These are phyloP conservation scores for Typhlichthys subterraneus DNA, from an alignment of 2,797 vertebrate genomes.

Conservation along the genomic window DNA sequence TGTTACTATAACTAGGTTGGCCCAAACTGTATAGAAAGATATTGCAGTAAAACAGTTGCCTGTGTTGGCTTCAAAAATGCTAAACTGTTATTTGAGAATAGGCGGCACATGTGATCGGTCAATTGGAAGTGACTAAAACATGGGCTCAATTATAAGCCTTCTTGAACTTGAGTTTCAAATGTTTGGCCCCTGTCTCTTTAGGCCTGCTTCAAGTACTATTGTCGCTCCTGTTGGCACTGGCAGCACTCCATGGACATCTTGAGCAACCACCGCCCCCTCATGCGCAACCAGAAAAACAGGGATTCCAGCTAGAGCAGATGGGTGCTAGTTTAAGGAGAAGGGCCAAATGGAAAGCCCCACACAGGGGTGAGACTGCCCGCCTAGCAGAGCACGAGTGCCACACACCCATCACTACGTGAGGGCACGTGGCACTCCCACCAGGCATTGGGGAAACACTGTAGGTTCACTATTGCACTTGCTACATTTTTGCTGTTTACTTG, in stretches of 20 bases:
- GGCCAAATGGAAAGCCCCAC: conserved; percentile 52
- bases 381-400: conserved; percentile 76
- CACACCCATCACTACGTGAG: conserved; percentile 60
- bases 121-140: no score
- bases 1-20: no score
- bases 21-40: no score
- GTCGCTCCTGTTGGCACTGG: conserved; percentile 98
- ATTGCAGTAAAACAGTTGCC: no score
- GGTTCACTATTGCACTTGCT: conserved; percentile 99
- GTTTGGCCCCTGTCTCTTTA: conserved; percentile 38
- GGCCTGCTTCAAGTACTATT: conserved; percentile 99
- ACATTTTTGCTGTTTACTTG: conserved; percentile 89
- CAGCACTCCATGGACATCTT: conserved; percentile 96
- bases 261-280: conserved; percentile 95
- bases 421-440: conserved; percentile 75
- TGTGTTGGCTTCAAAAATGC: no score
- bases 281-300: conserved; percentile 98
- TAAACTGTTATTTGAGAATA: no score
- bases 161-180: not conserved
- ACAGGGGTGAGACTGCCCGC: conserved; percentile 57
- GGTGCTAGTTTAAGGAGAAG: conserved; percentile 40
- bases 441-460: conserved; percentile 81
- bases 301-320: conserved; percentile 87
- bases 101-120: no score
- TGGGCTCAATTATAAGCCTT: no score